Conservation (phyloP, 1,140 invertebrate genomes). For the Bombus confusus region DNA sequence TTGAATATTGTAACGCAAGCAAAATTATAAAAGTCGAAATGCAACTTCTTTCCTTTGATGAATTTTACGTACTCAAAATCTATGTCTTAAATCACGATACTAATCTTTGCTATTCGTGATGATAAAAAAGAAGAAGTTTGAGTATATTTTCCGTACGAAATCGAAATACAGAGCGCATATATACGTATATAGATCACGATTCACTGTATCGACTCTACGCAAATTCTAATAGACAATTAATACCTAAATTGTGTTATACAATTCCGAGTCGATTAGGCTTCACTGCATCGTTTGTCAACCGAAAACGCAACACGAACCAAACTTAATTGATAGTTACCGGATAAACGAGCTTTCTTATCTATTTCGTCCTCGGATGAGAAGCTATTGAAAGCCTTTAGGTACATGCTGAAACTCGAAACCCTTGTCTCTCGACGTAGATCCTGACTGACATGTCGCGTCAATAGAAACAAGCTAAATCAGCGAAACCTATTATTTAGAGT, state of each 20-base stretch:
- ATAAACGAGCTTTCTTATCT: constrained; percentile 14
- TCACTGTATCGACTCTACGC: neutral
- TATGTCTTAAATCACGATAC: no score
- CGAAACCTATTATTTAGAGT: neutral
- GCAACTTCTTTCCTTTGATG: neutral
- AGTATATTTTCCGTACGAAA: neutral
- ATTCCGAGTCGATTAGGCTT: neutral
- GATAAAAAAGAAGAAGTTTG: no score
- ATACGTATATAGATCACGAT: neutral
- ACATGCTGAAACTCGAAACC: neutral
- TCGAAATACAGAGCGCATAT: neutral
- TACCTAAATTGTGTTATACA: neutral
- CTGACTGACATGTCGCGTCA: neutral
- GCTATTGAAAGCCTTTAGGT: neutral
- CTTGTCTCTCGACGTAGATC: neutral
- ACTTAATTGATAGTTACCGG: constrained; percentile 11
- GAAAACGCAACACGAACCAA: neutral
- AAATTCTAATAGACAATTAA: neutral
- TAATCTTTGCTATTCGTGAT: no score
- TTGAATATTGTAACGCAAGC: neutral
- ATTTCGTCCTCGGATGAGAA: neutral
- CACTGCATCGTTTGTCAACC: neutral
- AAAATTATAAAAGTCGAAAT: neutral
- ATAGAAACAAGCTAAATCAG: neutral
- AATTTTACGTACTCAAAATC: neutral